Conservation (phyloP, 2,888 invertebrate species). For the Netelia fuscicornis region DNA sequence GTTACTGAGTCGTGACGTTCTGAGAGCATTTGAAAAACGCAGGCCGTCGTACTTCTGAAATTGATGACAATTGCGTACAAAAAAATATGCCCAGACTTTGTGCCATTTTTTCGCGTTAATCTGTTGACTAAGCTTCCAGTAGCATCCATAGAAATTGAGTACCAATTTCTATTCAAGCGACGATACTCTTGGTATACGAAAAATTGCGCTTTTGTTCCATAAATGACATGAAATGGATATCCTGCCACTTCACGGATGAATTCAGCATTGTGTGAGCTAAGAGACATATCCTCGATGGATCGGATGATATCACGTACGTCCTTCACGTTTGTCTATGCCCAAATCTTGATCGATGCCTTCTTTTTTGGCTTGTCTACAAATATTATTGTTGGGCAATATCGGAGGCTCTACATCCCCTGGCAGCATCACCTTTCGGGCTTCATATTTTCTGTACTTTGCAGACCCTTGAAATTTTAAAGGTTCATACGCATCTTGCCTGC, state of each 20-base stretch:
- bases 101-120: conserved; percentile 31
- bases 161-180: conserved; percentile 11
- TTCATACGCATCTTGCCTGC: conserved; percentile 37
- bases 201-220: conserved; percentile 32
- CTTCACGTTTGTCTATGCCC: conserved; percentile 35
- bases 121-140: conserved; percentile 50
- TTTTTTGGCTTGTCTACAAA: conserved; percentile 52
- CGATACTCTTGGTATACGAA: conserved; percentile 46
- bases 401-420: conserved; percentile 62
- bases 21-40: conserved; percentile 64
- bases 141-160: conserved; percentile 40
- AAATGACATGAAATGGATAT: conserved; percentile 59
- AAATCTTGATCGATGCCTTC: conserved; percentile 56
- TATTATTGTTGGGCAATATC: conserved; percentile 29
- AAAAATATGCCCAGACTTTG: conserved; percentile 57
- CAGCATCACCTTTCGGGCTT: conserved; percentile 51
- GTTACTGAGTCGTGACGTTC: conserved; percentile 58
- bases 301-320: conserved; percentile 44
- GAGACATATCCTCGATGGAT: conserved; percentile 56
- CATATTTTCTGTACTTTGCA: conserved; percentile 44
- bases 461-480: conserved; percentile 53
- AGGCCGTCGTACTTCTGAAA: conserved; percentile 42
- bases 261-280: conserved; percentile 44
- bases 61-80: conserved; percentile 60
- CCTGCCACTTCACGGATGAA: conserved; percentile 60